A percentile compares a stretch with the other conserved stretches of the same genome.
Evolutionary conservation across 2,888 invertebrate genomes (phyloP).

Genomic region (Drosophila lacicola): DNA sequence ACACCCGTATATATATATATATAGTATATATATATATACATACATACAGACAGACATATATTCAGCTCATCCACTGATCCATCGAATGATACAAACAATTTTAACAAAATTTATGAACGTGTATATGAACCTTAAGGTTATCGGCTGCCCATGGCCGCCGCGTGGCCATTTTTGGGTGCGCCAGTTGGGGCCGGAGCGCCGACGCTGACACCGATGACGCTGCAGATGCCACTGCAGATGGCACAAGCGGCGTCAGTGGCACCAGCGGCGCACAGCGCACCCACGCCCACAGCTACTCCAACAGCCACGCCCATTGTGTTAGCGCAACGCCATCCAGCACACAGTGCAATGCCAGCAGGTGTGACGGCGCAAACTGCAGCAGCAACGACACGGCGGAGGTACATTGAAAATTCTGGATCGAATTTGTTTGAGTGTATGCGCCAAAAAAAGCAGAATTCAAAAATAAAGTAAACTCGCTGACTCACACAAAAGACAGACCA

Average conservation of each 20-base stretch:
- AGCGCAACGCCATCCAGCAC: slow-evolving; percentile 87
- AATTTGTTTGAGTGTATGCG: slow-evolving; percentile 36
- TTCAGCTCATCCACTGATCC: slow-evolving; percentile 29
- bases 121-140: slow-evolving; percentile 86
- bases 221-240: slow-evolving; percentile 63
- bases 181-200: slow-evolving; percentile 86
- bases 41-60: slow-evolving; percentile 16
- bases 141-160: slow-evolving; percentile 91
- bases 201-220: slow-evolving; percentile 87
- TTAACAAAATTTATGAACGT: slow-evolving; percentile 61
- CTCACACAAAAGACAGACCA: slow-evolving; percentile 10
- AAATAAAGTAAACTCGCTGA: slow-evolving; percentile 53
- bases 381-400: slow-evolving; percentile 91
- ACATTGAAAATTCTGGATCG: slow-evolving; percentile 78
- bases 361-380: slow-evolving; percentile 88
- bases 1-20: slow-evolving; percentile 12
- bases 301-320: slow-evolving; percentile 88
- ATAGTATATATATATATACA: background rate
- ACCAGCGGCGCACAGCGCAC: slow-evolving; percentile 85
- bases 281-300: slow-evolving; percentile 81
- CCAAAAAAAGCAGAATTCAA: slow-evolving; percentile 83
- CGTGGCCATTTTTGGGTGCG: slow-evolving; percentile 90
- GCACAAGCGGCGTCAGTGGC: slow-evolving; percentile 85
- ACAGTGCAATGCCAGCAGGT: slow-evolving; percentile 39
- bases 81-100: slow-evolving; percentile 39